Base-by-base conservation (phyloP, 1,140 invertebrate genomes). In the Calosoma granatense region DNA sequence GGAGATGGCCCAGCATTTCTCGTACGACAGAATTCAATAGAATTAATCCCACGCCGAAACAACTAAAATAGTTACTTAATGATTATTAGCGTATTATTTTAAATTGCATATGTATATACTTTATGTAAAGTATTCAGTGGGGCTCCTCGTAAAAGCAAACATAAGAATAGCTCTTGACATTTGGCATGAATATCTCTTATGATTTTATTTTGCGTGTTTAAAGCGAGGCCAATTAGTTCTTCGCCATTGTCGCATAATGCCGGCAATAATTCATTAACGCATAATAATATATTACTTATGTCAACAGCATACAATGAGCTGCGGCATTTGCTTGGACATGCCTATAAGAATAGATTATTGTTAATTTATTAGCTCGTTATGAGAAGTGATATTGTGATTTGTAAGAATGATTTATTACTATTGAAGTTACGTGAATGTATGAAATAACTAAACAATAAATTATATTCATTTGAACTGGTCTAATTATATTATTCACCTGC, bases 161-260 rank as follows among this genome's bases (percentile, higher is more conserved):
- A 87, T 56, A 80, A 76, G 51, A 87, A 81, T 3, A 90, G 68
- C 61, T 88, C 82, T 60, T 84, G 79, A 66, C 87, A 89, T 67
- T 91, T 91, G 1, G 85, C 76, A 63, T 91, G 87, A 4, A 91
- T 81, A 57, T 90, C 86, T 41, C 83, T 71, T 1, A 87, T 77
- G 17, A 82, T 81, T 56, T 84, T 80, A 1, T 78, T 78, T 52
- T 81, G 76, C 47, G 75, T 74, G 26, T 72, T 77, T 6, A 75
- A 61, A 26, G 77, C 73, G 2, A 78, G 56, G 0, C 85, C 84
- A 14, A 79, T 74, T 57, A 84, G 64, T 59, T 85, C 84, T 4
- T 81, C 74, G 1, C 79, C 82, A 55, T 74, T 78, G 3, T 75
- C 73, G 59, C 83, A 85, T 6, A 86, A 78, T 0, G 75, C 72